Base-by-base conservation (phyloP, 2,888 invertebrate genomes). In the Allacma fusca region DNA sequence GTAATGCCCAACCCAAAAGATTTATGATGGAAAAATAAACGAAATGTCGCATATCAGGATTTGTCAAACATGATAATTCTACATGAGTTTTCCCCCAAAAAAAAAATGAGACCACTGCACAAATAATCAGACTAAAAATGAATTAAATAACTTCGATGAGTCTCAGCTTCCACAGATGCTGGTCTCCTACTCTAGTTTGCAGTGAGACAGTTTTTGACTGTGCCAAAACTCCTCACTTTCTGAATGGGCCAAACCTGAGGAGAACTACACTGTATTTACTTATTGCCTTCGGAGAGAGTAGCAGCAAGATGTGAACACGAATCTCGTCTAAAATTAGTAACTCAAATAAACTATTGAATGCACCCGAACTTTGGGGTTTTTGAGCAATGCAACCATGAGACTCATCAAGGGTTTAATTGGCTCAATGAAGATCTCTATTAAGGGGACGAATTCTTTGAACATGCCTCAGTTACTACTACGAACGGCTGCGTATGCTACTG, bases 241-340 rank as follows among this genome's bases (percentile, higher is more conserved):
- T 29, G 28, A 70, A 50, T 70, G 70, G 50, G 70, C 44, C 50
- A 50, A 70, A 23, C 1, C 69, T 23, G 4, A 62, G 19, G 4
- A 62, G 19, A 62, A 57, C 13, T 62, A 62, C 24, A 62, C 62
- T 62, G 26, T 1, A 62, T 26, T 24, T 65, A 28, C 65, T 50
- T 50, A n/a, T n/a, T n/a, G n/a, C n/a, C n/a, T n/a, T n/a, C 28
- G 13, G 65, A 65, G 29, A 12, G 5, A 19, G 1, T 26, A 62
- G 28, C 13, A 62, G 28, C 13, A 29, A 26, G 68, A 7, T 34
- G 21, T 13, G 43, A 34, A 43, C 24, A 40, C 67, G 75, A 71
- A 75, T 76, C 76, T 70, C 29, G 70, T 79, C 79, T 79, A 79
- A 79, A 76, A 76, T 74, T 79, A 79, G 79, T 79, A 65, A 74